Evolutionary conservation across 2,113 vertebrate species (phyloP).

Genomic region (Chaetodon auriga): DNA sequence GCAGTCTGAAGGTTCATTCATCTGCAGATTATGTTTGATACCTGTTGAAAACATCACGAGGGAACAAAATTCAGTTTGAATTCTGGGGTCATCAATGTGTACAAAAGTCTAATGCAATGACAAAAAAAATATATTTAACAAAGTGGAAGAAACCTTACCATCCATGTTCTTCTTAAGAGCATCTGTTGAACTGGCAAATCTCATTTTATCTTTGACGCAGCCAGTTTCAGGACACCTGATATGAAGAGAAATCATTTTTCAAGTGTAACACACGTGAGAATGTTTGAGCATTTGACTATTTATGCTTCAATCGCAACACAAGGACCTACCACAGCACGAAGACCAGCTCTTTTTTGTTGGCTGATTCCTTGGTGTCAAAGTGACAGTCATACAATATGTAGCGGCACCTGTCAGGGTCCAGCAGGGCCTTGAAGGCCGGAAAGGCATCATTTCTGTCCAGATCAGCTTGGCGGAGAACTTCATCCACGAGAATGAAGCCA

Average conservation of each 20-base stretch:
- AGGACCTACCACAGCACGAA: slow-evolving; percentile 87
- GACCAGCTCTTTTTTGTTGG: slow-evolving; percentile 87
- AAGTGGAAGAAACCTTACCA: slow-evolving; percentile 69
- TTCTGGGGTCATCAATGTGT: not conserved
- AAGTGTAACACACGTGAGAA: not conserved
- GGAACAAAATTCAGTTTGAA: not conserved
- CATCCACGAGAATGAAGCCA: slow-evolving; percentile 52
- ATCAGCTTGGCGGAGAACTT: slow-evolving; percentile 31
- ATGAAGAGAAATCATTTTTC: not conserved
- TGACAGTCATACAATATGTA: slow-evolving; percentile 89
- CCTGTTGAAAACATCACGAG: slow-evolving; percentile 71
- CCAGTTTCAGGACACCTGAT: slow-evolving; percentile 83
- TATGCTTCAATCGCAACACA: not conserved
- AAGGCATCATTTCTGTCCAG: slow-evolving; percentile 77
- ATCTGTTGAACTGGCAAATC: slow-evolving; percentile 86
- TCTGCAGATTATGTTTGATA: slow-evolving; percentile 85
- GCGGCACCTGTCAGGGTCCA: slow-evolving; percentile 70
- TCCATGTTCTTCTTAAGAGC: slow-evolving; percentile 76
- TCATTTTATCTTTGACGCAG: slow-evolving; percentile 83
- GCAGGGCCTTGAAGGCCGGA: slow-evolving; percentile 65
- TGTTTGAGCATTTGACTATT: not conserved
- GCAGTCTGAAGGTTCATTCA: slow-evolving; percentile 81
- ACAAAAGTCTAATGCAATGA: not conserved
- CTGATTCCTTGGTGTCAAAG: slow-evolving; percentile 83
- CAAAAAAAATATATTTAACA: not conserved